Base-by-base conservation (phyloP, 1,140 invertebrate genomes). In the Leptinotarsa defecta region DNA sequence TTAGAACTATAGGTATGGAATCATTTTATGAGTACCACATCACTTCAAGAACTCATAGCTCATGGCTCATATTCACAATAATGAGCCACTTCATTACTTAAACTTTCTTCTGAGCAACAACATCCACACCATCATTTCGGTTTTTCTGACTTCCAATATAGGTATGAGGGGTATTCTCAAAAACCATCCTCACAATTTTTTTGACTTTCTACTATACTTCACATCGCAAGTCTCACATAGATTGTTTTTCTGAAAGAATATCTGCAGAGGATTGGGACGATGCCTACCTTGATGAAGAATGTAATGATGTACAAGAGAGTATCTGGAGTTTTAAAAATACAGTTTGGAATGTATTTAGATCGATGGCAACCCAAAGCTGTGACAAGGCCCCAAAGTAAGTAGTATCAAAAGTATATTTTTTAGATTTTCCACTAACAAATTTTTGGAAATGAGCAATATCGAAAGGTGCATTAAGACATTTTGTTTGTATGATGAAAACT, bases 181-280 rank as follows among this genome's bases (percentile, higher is more conserved):
- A 43, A 43, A 43, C 5, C 0, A 43, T 0, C 8, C 34, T 11
- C 3, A 43, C 8, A 11, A 11, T 11, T 43, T 43, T 34, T 34
- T 34, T 11, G 34, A 8, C 6, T 34, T 34, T 34, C 8, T 11
- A 43, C 34, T 43, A 3, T 43, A 43, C 4, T 43, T 43, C 27
- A 34, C 5, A 34, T 34, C 2, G 8, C 8, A 11, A 11, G 8
- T 43, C 34, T 43, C 34, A 43, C 34, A 8, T 11, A 43, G 11
- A 43, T 43, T 43, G 8, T 19, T 82, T 71, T 5, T 68, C 73
- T 82, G 86, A 78, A 82, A 94, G 94, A 84, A 90, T 96, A 81
- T 91, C 93, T 27, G 94, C 95, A 3, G 91, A 90, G 52, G 96
- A 98, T 86, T 98, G 96, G 96, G 89, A 92, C 75, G 94, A 93